These are phyloP conservation scores for Drosophila busckii DNA, from an alignment of 1,140 invertebrate species.

Conservation along the genomic window DNA sequence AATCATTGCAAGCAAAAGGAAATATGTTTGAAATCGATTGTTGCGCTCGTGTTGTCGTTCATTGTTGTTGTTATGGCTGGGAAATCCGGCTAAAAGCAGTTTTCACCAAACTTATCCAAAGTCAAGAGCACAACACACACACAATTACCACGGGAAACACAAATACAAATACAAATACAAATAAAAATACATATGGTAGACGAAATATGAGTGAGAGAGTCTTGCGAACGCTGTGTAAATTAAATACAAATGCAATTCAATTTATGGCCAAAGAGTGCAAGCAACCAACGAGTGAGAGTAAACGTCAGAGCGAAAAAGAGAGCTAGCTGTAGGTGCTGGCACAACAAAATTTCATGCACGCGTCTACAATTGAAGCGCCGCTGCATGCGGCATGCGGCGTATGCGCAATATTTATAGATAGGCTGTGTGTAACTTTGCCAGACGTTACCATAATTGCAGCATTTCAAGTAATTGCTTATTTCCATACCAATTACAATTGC, in stretches of 20 bases:
- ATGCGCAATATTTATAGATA: constrained; percentile 54
- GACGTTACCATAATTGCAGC: constrained; percentile 17
- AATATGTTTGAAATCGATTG: constrained; percentile 26
- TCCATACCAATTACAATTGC: constrained; percentile 54
- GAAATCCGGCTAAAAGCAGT: constrained; percentile 73
- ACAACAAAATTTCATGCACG: constrained; percentile 52
- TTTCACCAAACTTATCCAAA: constrained; percentile 76
- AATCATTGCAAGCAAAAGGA: constrained; percentile 17
- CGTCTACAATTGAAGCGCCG: constrained; percentile 31
- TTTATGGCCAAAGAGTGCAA: constrained; percentile 16
- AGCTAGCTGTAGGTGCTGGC: constrained; percentile 19
- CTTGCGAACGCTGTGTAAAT: no score
- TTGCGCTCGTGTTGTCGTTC: constrained; percentile 17
- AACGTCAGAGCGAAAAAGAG: neutral
- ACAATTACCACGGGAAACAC: constrained; percentile 21
- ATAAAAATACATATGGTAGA: constrained; percentile 25
- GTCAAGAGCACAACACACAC: constrained; percentile 57
- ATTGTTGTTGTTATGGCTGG: constrained; percentile 31
- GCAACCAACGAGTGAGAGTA: neutral
- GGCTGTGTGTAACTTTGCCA: neutral
- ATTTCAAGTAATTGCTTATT: constrained; percentile 53
- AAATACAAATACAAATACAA: constrained; percentile 22
- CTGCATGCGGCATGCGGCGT: constrained; percentile 52
- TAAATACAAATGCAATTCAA: constrained; percentile 32
- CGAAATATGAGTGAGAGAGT: constrained; percentile 3